phyloP scores from a whole-genome alignment of 2,888 invertebrate species.

The Aethes cnicana region DNA sequence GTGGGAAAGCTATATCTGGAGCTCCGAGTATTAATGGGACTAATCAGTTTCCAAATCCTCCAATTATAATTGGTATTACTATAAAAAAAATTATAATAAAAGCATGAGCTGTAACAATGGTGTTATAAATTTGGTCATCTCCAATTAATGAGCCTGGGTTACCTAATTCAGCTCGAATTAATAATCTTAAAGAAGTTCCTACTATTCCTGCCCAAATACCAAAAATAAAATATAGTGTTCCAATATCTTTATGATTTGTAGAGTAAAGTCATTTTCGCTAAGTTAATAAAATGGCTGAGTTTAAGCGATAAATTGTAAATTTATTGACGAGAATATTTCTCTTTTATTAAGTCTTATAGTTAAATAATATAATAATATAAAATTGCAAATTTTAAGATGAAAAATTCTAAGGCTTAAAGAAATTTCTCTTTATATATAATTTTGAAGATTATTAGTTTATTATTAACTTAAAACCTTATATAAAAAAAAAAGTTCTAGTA shows the following conservation, averaged over 20 bases:
- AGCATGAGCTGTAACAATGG: conserved; percentile 90
- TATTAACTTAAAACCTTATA: conserved; percentile 83
- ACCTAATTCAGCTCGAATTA: too few relatives aligned
- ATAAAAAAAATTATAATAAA: conserved; percentile 93
- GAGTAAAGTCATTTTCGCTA: too few relatives aligned
- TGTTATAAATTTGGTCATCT: too few relatives aligned
- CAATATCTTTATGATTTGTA: conserved; percentile 92
- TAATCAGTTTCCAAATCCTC: conserved; percentile 93
- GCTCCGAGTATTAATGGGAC: conserved; percentile 89
- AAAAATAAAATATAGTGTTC: conserved; percentile 87
- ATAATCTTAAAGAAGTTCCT: conserved; percentile 86
- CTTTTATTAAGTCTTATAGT: conserved; percentile 80
- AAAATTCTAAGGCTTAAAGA: conserved; percentile 82
- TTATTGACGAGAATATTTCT: conserved; percentile 79
- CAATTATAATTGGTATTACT: conserved; percentile 88
- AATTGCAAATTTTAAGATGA: conserved; percentile 83
- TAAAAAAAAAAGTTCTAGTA: conserved; percentile 60
- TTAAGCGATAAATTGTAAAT: too few relatives aligned
- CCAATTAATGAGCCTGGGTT: too few relatives aligned
- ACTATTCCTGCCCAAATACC: conserved; percentile 86
- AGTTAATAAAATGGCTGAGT: too few relatives aligned
- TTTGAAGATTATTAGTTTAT: conserved; percentile 85
- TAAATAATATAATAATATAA: conserved; percentile 80
- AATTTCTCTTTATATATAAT: conserved; percentile 78
- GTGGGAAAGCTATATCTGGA: conserved; percentile 91